Base-by-base conservation (phyloP, 2,888 invertebrate genomes). In the Ochropacha duplaris region DNA sequence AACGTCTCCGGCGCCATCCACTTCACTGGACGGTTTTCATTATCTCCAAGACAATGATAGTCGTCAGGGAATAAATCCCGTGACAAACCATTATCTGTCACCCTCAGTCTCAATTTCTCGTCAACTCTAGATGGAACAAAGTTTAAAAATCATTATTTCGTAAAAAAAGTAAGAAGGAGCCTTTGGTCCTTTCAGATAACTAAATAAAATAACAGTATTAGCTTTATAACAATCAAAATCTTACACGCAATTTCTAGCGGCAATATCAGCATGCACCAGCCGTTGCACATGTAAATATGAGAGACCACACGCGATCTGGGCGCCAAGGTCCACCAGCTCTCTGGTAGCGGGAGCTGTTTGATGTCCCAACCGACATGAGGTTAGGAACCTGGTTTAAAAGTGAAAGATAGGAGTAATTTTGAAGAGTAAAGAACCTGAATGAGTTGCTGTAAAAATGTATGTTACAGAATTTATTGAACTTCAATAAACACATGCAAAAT, bases 1-100 rank as follows among this genome's bases (percentile, higher is more conserved):
- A 98, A 89, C 34, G 97, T 96, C 88, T 99, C 99, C 49, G 97
- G 94, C 0, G 98, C 96, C 94, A 98, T 94, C 98, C 98, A 99
- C 89, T 98, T 98, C 66, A 99, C 96, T 1, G 99, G 98, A 59
- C 98, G 94, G 86, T 98, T 98, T 83, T 98, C 98, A 80, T 98
- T 98, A 90, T 98, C 98, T 2, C 97, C 98, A 62, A 98, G 93
- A 86, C 98, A 98, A 85, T 98, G 97, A 89, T 99, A 99, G 88
- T 99, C 99, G 65, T 95, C 95, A 16, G 98, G 97, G 91, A 98
- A 99, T 63, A 99, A 92, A 86, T 99, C 99, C 57, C 98, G 94
- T 34, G 98, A 95, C 67, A 99, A 88, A 39, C 98, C 97, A 79
- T 96, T 96, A 90, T 99, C 99, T 34, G 97, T 95, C 74, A 99